These are phyloP conservation scores for Eubasilissa splendida DNA, from an alignment of 2,888 invertebrate species.

Conservation along the genomic window DNA sequence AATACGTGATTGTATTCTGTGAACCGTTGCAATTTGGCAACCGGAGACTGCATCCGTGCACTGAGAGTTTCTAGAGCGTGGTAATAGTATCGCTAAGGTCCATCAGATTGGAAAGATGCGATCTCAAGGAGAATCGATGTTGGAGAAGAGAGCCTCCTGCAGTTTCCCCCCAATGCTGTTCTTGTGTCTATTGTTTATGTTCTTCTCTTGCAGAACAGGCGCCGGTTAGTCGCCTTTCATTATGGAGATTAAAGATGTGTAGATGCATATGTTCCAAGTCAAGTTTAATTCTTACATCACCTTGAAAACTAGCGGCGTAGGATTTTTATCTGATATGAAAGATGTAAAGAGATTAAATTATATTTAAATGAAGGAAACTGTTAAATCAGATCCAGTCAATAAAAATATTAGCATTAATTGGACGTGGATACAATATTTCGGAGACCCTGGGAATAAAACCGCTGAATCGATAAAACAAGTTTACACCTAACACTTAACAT, in stretches of 20 bases:
- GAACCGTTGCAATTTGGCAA: constrained; percentile 34
- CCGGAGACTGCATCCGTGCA: constrained; percentile 28
- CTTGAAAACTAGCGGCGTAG: too few species aligned
- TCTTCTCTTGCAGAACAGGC: not conserved
- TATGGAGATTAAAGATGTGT: not conserved
- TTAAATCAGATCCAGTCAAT: too few species aligned
- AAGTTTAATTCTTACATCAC: too few species aligned
- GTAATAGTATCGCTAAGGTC: not conserved
- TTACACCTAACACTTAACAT: too few species aligned
- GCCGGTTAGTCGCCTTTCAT: not conserved
- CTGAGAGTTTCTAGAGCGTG: constrained; percentile 12
- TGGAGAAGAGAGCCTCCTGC: not conserved
- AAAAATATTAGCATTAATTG: too few species aligned
- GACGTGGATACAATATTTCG: too few species aligned
- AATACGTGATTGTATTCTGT: constrained; percentile 25
- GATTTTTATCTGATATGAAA: too few species aligned
- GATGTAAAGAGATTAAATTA: too few species aligned
- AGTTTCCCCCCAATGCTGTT: not conserved
- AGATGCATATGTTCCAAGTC: too few species aligned
- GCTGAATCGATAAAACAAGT: too few species aligned
- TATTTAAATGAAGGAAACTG: too few species aligned
- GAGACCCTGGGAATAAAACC: too few species aligned
- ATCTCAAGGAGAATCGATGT: constrained; percentile 12
- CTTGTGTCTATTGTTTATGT: not conserved
- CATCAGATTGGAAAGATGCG: constrained; percentile 28